Base-by-base conservation (phyloP, 2,888 invertebrate genomes). In the Drosophila pegasa region DNA sequence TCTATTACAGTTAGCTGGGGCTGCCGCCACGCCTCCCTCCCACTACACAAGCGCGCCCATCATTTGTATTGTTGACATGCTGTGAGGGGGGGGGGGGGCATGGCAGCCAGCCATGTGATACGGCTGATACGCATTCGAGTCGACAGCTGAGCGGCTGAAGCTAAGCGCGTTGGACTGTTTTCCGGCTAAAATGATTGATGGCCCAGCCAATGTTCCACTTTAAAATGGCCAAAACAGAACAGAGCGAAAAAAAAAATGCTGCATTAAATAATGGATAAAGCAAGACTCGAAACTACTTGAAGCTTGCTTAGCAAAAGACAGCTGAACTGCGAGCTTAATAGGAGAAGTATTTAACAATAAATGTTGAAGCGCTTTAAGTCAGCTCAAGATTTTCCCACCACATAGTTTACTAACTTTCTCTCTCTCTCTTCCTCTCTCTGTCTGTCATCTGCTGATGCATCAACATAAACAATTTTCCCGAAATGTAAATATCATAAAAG, bases 1-100 rank as follows among this genome's bases (percentile, higher is more conserved):
- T 86, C 85, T 85, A 87, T 86, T 86, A 86, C 87, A 80, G 85
- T 75, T 87, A 85, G 82, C 80, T 78, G 78, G 41, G 40, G 57
- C 16, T 38, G 65, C 7, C 60, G 56, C 22, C 14, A 18, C 51
- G 66, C 62, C 84, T 83, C 83, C 84, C 83, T 77, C 59, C 59
- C 40, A 22, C 58, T 62, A 63, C 52, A 48, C 59, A 57, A 54
- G 64, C 67, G 81, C 77, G 79, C 83, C 87, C 87, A 87, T 84
- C 83, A 84, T 84, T 84, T 84, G 83, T 84, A 84, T 84, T 84
- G 87, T 87, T 84, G 87, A 84, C 87, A 87, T 80, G 83, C 57
- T 66, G 61, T 20, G 40, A 29, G 37, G 56, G 56, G 40, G 47
- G 31, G 20, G 29, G 18, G 41, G 9, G 27, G 54, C 35, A 16